Evolutionary conservation across 2,113 vertebrate species (phyloP), one percentile per base, ranked within the genome.

Genomic region (Petrocephalus zakoni): DNA sequence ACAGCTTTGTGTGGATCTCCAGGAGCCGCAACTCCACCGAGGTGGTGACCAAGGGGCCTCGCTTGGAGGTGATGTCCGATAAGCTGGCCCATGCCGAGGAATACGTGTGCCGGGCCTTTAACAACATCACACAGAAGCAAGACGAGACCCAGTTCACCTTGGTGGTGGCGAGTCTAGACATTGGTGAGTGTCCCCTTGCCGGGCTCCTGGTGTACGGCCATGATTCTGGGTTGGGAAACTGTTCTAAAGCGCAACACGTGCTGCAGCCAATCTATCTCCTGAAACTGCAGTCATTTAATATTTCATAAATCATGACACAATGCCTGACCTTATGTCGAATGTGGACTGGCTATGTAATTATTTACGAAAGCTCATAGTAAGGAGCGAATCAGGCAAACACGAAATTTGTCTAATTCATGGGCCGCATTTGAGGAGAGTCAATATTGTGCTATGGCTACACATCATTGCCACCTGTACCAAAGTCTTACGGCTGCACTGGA

Each of bases 21-120:
- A 97, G 94, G 89, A 93, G 92, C 88, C 93, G 93, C 92, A 99
- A 99, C 42, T 87, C 86, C 4, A 97, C 96, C 0, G 91, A 96
- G 42, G 91, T 97, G 75, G 94, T 99, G 91, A 96, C 95, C 11
- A 93, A 96, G 0, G 98, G 98, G 49, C 96, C 97, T 13, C 95
- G 91, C 21, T 94, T 99, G 72, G 94, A 98, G 93, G 95, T 99
- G 88, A 92, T 91, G 5, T 96, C 95, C 21, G 95, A 97, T 89
- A 93, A 92, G 85, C 92, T 97, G 87, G 93, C 96, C 46, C 96
- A 96, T 90, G 95, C 96, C 0, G 90, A 95, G 2, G 95, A 98
- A 88, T 99, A 97, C 86, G 84, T 97, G 91, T 99, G 98, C 90
- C 91, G 96, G 0, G 98, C 97, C 72, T 98, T 98, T 94, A 99